Conservation (phyloP, 1,140 invertebrate species). For the Dendroctonus ponderosae region DNA sequence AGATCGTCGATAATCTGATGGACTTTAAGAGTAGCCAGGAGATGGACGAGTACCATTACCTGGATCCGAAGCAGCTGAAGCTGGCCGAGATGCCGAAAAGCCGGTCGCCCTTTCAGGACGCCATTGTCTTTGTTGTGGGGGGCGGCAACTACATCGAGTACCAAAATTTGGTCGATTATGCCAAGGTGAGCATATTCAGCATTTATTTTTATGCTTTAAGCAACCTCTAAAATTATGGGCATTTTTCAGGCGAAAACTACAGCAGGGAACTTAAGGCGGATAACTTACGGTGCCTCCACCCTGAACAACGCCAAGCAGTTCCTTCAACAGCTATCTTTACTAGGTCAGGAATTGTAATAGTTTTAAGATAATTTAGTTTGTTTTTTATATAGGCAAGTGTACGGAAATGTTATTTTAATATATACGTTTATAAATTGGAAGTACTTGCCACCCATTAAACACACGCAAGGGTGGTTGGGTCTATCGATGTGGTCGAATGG, state of each 20-base stretch:
- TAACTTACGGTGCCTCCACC: slow-evolving; percentile 94
- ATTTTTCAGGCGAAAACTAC: slow-evolving; percentile 58
- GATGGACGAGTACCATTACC: slow-evolving; percentile 84
- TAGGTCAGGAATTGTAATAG: slow-evolving; percentile 65
- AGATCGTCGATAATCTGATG: slow-evolving; percentile 89
- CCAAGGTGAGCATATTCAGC: slow-evolving; percentile 61
- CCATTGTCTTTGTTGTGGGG: slow-evolving; percentile 95
- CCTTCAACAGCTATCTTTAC: slow-evolving; percentile 80
- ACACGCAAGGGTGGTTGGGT: no score
- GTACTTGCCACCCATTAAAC: no score
- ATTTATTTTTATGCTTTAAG: slow-evolving; percentile 8
- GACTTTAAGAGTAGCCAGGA: slow-evolving; percentile 78
- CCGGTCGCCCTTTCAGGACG: slow-evolving; percentile 76
- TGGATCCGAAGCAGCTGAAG: slow-evolving; percentile 89
- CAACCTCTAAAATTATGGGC: neutral
- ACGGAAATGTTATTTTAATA: no score
- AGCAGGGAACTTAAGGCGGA: slow-evolving; percentile 70
- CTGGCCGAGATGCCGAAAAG: slow-evolving; percentile 67
- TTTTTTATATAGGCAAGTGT: no score
- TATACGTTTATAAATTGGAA: no score
- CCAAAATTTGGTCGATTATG: slow-evolving; percentile 95
- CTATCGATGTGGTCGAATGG: no score
- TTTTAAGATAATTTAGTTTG: neutral
- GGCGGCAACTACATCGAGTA: slow-evolving; percentile 99
- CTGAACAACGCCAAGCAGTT: slow-evolving; percentile 91